Percentiles rank a stretch among this genome's conserved stretches.
These are phyloP conservation scores for Amiota minor DNA, from an alignment of 2,888 invertebrate genomes.

Conservation along the genomic window DNA sequence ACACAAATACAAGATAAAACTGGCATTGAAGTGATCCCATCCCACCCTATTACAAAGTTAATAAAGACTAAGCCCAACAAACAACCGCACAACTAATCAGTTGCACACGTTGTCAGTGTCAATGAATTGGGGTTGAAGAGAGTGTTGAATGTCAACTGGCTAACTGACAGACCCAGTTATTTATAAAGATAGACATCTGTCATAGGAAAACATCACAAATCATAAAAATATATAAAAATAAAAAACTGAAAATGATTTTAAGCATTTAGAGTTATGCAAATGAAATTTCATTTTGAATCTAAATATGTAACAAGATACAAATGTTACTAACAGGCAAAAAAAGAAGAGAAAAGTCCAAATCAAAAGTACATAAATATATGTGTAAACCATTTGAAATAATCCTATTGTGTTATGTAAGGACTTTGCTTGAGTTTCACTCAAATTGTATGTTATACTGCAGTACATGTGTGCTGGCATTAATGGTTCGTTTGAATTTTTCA, in stretches of 20 bases:
- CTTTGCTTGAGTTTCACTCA: not conserved
- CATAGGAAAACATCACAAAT: too few species aligned
- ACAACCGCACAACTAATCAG: slow-evolving; percentile 16
- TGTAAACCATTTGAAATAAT: slow-evolving; percentile 27
- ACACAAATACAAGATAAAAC: not conserved
- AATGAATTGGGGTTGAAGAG: too few species aligned
- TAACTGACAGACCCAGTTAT: too few species aligned
- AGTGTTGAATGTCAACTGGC: too few species aligned
- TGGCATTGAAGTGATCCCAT: not conserved
- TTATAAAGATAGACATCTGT: too few species aligned
- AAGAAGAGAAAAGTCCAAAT: not conserved
- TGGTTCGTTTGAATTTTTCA: not conserved
- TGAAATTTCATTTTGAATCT: not conserved
- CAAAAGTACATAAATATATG: not conserved
- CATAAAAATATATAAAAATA: too few species aligned
- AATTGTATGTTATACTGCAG: not conserved
- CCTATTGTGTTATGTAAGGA: slow-evolving; percentile 24
- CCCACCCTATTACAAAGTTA: not conserved
- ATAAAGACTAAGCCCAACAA: not conserved
- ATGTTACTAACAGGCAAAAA: slow-evolving; percentile 31
- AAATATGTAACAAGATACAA: slow-evolving; percentile 38
- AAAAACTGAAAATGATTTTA: too few species aligned
- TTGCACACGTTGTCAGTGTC: not conserved
- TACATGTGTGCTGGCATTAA: not conserved
- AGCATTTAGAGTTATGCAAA: slow-evolving; percentile 6